Conservation (phyloP, 2,888 invertebrate species). For the Cacoxenus indagator region DNA sequence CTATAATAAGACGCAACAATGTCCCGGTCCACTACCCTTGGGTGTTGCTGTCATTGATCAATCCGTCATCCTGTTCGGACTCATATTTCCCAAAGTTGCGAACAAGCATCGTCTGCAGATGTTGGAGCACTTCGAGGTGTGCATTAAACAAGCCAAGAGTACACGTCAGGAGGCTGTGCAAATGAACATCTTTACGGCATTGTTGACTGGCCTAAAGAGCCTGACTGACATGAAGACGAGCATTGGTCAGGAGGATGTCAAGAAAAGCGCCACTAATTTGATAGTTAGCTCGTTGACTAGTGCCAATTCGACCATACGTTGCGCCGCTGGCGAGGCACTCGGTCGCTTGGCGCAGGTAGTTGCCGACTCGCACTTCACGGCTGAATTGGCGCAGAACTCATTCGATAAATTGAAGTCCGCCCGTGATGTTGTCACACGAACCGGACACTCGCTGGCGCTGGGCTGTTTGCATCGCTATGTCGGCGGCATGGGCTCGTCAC, state of each 20-base stretch:
- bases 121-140: constrained; percentile 96
- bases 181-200: constrained; percentile 95
- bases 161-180: constrained; percentile 94
- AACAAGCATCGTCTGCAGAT: constrained; percentile 97
- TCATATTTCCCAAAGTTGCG: constrained; percentile 93
- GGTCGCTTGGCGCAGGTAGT: constrained; percentile 94
- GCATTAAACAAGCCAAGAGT: constrained; percentile 93
- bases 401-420: constrained; percentile 90
- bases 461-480: constrained; percentile 96
- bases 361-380: constrained; percentile 87
- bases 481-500: constrained; percentile 95
- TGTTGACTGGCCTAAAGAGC: constrained; percentile 89
- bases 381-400: constrained; percentile 89
- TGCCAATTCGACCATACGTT: constrained; percentile 84
- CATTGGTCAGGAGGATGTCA: constrained; percentile 91
- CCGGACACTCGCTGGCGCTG: constrained; percentile 91
- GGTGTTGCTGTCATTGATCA: constrained; percentile 97
- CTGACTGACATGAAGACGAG: constrained; percentile 88
- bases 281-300: constrained; percentile 85
- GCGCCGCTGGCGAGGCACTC: constrained; percentile 94
- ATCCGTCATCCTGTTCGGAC: constrained; percentile 92
- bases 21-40: constrained; percentile 87
- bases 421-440: constrained; percentile 87
- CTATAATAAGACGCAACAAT: constrained; percentile 68
- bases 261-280: constrained; percentile 84